Evolutionary conservation across 30 jellyfish, hydroid and myxozoan species (phyloP), one percentile per base, ranked within the genome.

Genomic region (Catostylus mosaicus): DNA sequence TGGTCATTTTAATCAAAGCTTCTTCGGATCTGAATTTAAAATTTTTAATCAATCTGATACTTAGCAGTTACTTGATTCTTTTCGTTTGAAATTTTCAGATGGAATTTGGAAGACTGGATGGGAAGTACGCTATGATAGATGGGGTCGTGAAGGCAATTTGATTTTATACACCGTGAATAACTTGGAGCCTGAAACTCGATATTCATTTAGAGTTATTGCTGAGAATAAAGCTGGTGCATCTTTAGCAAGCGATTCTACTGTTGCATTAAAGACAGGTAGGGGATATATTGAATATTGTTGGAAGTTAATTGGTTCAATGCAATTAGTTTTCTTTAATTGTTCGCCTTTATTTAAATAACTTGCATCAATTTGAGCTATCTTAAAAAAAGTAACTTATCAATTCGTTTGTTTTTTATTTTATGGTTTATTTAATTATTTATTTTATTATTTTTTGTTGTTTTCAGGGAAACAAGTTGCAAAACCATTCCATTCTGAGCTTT

Each of bases 401-500:
- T 46, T 46, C 60, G 60, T 46, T 46, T 46, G 60, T 46, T 46
- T 11, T 46, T 46, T 46, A 46, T 19, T 46, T 46, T 9, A 46
- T 46, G 60, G 20, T 61, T 19, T 3, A 61, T 61, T 7, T 27
- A 50, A 5, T 3, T 14, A 40, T 40, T 14, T 5, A 40, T 40
- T 5, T 40, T 50, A 50, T 10, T 50, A 5, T 18, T 23, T 18
- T 50, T 50, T 50, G 20, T 50, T 50, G 14, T 56, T 66, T 57
- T 20, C 87, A 88, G 90, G 90, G 47, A 66, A 31, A 2, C 26
- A 43, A 64, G 32, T 14, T 14, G 33, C 63, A 50, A 80, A 87
- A 63, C 96, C 96, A 60, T 60, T 93, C 78, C 89, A 94, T 89
- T 88, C 90, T 1, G 91, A 88, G 83, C 81, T 88, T n/a, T 94